These are phyloP conservation scores for Trichomycterus rosablanca DNA, from an alignment of 2,113 vertebrate species.

Conservation along the genomic window DNA sequence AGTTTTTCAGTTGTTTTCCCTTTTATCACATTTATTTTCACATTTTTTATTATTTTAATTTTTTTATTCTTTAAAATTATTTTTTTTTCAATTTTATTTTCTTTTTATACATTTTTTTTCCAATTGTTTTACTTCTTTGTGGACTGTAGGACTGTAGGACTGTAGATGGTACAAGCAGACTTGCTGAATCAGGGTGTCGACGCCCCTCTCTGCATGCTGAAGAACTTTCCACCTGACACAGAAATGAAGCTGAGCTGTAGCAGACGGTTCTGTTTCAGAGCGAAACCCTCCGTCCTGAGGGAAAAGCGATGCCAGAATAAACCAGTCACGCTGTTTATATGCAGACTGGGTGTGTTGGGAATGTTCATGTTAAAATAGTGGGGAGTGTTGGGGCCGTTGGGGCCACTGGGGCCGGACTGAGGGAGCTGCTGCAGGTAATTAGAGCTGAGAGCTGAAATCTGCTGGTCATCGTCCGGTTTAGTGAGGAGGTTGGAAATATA, in stretches of 20 bases:
- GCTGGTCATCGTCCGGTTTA: conserved; percentile 30
- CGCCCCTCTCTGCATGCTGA: no score
- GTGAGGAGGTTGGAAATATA: conserved; percentile 20
- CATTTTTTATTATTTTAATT: no score
- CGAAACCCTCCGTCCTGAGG: not conserved
- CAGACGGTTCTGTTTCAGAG: not conserved
- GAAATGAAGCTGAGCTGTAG: not conserved
- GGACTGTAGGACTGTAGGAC: no score
- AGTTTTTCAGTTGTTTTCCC: no score
- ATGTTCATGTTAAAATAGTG: conserved; percentile 25
- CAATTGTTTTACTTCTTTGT: no score
- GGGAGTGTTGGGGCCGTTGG: not conserved
- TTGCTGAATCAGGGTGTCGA: no score
- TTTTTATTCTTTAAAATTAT: no score
- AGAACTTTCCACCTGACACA: not conserved
- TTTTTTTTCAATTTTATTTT: no score
- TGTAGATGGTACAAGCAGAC: no score
- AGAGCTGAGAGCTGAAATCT: conserved; percentile 22
- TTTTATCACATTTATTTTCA: no score
- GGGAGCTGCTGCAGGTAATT: conserved; percentile 33
- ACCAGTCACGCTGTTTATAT: conserved; percentile 26
- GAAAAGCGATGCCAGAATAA: conserved; percentile 15
- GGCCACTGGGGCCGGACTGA: no score
- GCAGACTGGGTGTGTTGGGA: conserved; percentile 12
- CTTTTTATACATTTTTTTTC: no score